Evolutionary conservation across 2,797 vertebrate genomes (phyloP).

Genomic region (Mus spretus): DNA sequence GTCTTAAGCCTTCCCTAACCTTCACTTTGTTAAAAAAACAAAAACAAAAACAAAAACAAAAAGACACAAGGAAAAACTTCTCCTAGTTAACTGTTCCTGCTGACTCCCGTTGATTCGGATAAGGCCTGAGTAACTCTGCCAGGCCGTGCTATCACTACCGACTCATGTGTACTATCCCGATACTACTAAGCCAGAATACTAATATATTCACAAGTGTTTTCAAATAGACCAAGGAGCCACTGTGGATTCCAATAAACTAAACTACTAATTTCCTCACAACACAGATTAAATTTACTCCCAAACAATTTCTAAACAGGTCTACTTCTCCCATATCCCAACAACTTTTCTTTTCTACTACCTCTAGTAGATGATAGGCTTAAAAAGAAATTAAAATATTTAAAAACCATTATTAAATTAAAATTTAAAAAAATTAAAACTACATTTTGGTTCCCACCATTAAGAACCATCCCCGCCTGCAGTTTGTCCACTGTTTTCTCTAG

Average conservation of each 20-base stretch:
- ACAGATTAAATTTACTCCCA: not conserved
- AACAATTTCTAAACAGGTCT: not conserved
- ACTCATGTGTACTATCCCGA: not conserved
- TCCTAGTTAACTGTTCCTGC: not conserved
- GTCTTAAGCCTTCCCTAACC: not conserved
- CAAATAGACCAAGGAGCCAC: not conserved
- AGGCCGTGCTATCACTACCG: not conserved
- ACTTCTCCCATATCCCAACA: too few species aligned
- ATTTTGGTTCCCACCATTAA: not conserved
- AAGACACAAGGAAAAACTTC: not conserved
- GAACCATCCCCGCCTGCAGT: not conserved
- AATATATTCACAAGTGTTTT: not conserved
- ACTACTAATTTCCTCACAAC: not conserved
- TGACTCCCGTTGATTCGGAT: rapidly evolving
- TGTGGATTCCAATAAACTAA: not conserved
- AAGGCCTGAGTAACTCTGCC: not conserved
- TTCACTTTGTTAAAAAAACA: not conserved
- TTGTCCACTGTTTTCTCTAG: not conserved
- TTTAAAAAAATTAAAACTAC: too few species aligned
- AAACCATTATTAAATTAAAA: too few species aligned
- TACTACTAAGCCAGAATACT: not conserved
- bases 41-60: not conserved
- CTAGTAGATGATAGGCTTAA: too few species aligned
- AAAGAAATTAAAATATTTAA: too few species aligned
- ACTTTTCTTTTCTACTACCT: too few species aligned